phyloP scores from a whole-genome alignment of 1,140 invertebrate species.

The Microplitis mediator region DNA sequence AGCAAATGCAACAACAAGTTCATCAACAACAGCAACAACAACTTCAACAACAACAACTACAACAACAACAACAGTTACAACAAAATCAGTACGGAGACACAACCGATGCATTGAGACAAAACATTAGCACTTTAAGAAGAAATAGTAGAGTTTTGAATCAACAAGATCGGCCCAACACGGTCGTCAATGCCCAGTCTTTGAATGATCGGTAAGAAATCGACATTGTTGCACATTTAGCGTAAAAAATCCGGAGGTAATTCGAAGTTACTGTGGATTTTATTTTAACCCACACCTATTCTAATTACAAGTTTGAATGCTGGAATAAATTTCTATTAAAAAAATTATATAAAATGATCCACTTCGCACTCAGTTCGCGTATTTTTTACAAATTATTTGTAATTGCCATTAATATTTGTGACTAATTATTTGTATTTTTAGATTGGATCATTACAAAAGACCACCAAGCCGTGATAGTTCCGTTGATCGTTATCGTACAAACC shows the following conservation, averaged over 20 bases:
- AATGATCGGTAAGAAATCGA: conserved; percentile 50
- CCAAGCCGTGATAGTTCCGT: conserved; percentile 87
- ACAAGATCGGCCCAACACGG: conserved; percentile 54
- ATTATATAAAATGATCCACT: neutral
- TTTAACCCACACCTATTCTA: neutral
- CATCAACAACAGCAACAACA: conserved; percentile 40
- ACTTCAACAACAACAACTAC: conserved; percentile 32
- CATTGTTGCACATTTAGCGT: neutral
- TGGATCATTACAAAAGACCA: conserved; percentile 93
- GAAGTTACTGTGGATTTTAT: too few species aligned
- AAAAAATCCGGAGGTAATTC: too few species aligned
- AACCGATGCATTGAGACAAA: conserved; percentile 44
- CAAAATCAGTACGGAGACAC: conserved; percentile 42
- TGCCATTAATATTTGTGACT: neutral
- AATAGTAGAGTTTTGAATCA: conserved; percentile 54
- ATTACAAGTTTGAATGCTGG: neutral
- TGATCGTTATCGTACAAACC: conserved; percentile 73
- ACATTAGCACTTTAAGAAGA: conserved; percentile 54
- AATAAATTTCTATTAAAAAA: neutral
- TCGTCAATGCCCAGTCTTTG: conserved; percentile 54
- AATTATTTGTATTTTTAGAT: conserved; percentile 49
- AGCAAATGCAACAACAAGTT: conserved; percentile 41
- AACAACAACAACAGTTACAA: conserved; percentile 32
- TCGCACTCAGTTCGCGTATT: too few species aligned
- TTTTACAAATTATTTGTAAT: too few species aligned